Base-by-base conservation (phyloP, 2,797 vertebrate genomes). In the Menidia menidia region DNA sequence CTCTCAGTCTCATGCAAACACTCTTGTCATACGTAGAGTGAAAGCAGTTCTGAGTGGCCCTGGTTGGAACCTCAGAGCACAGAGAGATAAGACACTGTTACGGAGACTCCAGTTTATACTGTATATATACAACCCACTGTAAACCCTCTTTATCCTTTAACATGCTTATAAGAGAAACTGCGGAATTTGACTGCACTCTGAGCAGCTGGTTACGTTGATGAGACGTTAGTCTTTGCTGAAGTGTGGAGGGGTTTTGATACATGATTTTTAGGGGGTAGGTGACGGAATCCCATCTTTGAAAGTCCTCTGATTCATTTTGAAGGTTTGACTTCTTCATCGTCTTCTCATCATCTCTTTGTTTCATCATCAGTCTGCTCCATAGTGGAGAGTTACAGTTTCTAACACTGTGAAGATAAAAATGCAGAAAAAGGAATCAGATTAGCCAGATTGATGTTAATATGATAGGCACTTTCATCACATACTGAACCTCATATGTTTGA, bases 301-400 rank as follows among this genome's bases (percentile, higher is more conserved):
- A 81, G 55, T 73, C 89, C 87, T 86, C 91, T 84, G 88, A 80
- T 87, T 82, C 82, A 82, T 56, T 69, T 62, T 73, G 73, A 87
- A 91, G 81, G 81, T 81, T 78, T 62, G 70, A 87, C 77, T 66
- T 87, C 82, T 73, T 88, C 85, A 68, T 89, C 72, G 11, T 87
- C 72, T 59, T 83, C 68, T 87, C 72, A 57, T 83, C 68, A 73
- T 73, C 68, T 75, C 65, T 60, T 84, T 77, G 82, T 81, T 82
- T 90, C 85, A 83, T 89, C 86, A 75, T 91, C 86, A 80, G 78
- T 87, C 76, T 77, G 85, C 89, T 88, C 91, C 90, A 44, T 59
- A 63, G 82, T 82, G 86, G 87, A 91, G 84, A 78, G 80, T 79
- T 75, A 64, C 75, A 83, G 87, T 73, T 45, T 81, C 68, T 52